Evolutionary conservation across 2,888 invertebrate genomes (phyloP).

Genomic region (Hirtodrosophila confusa): DNA sequence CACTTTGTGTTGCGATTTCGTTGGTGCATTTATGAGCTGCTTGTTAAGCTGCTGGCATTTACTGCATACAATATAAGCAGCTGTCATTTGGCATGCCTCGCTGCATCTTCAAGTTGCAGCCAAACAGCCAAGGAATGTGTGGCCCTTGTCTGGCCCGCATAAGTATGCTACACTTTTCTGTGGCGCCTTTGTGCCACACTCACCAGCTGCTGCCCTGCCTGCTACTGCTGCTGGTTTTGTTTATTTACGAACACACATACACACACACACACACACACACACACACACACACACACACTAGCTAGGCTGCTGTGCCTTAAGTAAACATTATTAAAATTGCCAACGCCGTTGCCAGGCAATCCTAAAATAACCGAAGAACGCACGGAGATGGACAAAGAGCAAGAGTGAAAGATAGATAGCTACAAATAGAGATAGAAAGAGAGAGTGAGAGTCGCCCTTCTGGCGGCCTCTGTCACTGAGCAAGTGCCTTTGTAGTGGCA

Average conservation of each 20-base stretch:
- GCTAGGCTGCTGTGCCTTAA: conserved; percentile 65
- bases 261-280: conserved; percentile 11
- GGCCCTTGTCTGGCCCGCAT: conserved; percentile 43
- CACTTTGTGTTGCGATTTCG: conserved; percentile 51
- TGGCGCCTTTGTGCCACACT: conserved; percentile 48
- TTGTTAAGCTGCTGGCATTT: conserved; percentile 64
- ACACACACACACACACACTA: conserved; percentile 12
- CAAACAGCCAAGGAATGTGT: background rate
- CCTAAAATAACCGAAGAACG: conserved; percentile 68
- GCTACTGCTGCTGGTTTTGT: conserved; percentile 23
- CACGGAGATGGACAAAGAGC: conserved; percentile 24
- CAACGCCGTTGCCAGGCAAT: conserved; percentile 71
- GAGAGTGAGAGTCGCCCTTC: conserved; percentile 19
- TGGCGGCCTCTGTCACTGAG: conserved; percentile 13
- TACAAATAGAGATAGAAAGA: background rate
- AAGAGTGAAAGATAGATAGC: background rate
- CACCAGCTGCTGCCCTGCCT: conserved; percentile 18
- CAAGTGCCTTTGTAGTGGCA: conserved; percentile 62
- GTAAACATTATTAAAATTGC: conserved; percentile 80
- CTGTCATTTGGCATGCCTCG: conserved; percentile 61
- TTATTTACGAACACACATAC: conserved; percentile 41
- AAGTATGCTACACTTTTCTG: conserved; percentile 52
- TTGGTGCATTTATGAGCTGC: conserved; percentile 51
- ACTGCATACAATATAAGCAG: conserved; percentile 31
- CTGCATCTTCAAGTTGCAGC: conserved; percentile 48